Conservation (phyloP, 2,113 vertebrate genomes). For the Xiphorhynchus elegans region DNA sequence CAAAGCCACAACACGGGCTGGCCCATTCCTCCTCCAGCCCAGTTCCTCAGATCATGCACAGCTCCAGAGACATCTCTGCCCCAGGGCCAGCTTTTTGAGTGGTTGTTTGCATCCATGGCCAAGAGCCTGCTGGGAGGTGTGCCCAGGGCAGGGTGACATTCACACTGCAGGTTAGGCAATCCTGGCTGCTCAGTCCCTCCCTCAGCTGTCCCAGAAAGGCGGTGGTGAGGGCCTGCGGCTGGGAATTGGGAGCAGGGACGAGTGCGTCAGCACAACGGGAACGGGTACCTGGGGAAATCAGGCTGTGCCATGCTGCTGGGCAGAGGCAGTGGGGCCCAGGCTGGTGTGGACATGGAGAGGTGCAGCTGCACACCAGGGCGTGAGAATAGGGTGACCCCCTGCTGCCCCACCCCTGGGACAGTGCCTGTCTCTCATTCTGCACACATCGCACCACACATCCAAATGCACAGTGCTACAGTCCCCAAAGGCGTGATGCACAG, state of each 20-base stretch:
- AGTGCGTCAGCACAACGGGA: constrained; percentile 30
- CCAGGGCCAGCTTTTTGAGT: not conserved
- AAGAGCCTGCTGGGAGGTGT: accelerated
- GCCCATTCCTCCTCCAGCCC: accelerated
- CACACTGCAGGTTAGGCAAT: not conserved
- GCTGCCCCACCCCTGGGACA: accelerated
- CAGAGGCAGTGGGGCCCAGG: not conserved
- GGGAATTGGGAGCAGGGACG: not conserved
- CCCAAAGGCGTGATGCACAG: not conserved
- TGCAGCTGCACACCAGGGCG: accelerated
- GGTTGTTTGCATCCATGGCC: not conserved
- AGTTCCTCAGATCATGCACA: accelerated
- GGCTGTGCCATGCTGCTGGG: not conserved
- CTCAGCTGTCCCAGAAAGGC: constrained; percentile 56
- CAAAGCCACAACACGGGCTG: accelerated
- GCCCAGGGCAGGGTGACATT: constrained; percentile 13
- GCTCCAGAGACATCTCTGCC: not conserved
- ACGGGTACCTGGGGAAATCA: constrained; percentile 50
- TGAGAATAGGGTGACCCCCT: not conserved
- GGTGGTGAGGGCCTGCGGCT: accelerated
- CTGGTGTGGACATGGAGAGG: accelerated
- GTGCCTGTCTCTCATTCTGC: accelerated
- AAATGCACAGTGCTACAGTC: accelerated
- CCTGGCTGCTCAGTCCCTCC: not conserved
- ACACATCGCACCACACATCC: accelerated